Percentiles rank a stretch among this genome's conserved stretches.
These are phyloP conservation scores for Conops quadrifasciatus DNA, from an alignment of 2,888 invertebrate genomes.

Conservation along the genomic window DNA sequence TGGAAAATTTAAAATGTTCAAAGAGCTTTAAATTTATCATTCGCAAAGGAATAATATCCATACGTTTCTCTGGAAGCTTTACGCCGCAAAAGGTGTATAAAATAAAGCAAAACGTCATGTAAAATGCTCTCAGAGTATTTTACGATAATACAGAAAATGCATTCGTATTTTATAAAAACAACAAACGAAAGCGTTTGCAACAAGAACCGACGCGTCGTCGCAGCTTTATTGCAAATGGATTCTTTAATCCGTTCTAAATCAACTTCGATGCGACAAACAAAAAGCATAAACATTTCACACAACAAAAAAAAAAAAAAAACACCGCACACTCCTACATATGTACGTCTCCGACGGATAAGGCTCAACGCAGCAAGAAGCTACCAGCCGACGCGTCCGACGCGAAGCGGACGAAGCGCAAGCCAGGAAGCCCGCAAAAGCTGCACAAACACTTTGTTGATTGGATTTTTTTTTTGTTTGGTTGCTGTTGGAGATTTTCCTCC, in stretches of 20 bases:
- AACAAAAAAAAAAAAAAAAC: no score
- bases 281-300: not conserved
- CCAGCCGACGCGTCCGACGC: not conserved
- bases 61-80: no score
- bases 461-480: conserved; percentile 24
- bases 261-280: conserved; percentile 36
- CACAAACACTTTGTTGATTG: conserved; percentile 32
- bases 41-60: no score
- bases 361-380: not conserved
- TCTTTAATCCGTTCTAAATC: conserved; percentile 58
- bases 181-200: conserved; percentile 39
- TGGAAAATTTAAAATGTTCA: no score
- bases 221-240: conserved; percentile 52
- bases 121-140: no score
- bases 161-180: not conserved
- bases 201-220: not conserved
- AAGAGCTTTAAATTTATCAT: no score
- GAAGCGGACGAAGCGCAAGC: not conserved
- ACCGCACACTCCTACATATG: not conserved
- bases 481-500: not conserved
- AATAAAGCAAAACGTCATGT: no score
- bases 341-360: not conserved
- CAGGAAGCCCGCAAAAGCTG: not conserved
- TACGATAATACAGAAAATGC: no score
- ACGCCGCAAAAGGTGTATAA: no score